Base-by-base conservation (phyloP, 2,888 invertebrate species). In the Caenorhabditis zanzibari region DNA sequence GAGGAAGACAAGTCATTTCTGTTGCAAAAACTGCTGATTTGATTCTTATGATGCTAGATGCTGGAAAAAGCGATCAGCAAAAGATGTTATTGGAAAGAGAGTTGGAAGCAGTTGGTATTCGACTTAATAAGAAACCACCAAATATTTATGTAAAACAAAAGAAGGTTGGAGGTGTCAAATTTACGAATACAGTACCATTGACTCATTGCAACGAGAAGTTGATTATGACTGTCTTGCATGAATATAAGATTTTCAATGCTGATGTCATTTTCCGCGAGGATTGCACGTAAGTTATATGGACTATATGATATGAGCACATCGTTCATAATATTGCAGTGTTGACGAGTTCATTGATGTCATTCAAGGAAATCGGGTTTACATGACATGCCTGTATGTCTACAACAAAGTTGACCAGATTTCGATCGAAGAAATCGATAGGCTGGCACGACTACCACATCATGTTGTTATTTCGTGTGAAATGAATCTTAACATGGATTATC, bases 341-440 rank as follows among this genome's bases (percentile, higher is more conserved):
- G 99, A 99, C 93, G 98, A 99, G 92, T 95, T 99, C 91, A 98
- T 99, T 88, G 99, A 99, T 94, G 97, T 99, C 71, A 97, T 99
- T 26, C 90, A 90, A 68, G 92, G 91, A 19, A 90, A 89, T 68
- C 88, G 90, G 0, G 91, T 91, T 22, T 98, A 98, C 94, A 94
- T 99, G 92, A 97, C 98, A 72, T 99, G 99, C 93, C 93, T 99
- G 74, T 99, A 98, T 94, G 94, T 98, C 74, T 99, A 98, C 94
- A 99, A 99, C 94, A 99, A 99, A 95, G 97, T 99, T 90, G 99
- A 99, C 95, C 98, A 99, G 94, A 96, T 99, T 91, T 96, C 98
- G 68, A 97, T 99, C 88, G 98, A 99, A 93, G 91, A 91, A 71
- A 82, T 92, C 64, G 92, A 92, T 72, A 85, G 91, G 38, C 95